These are phyloP conservation scores for Emydoidea blandingii DNA, from an alignment of 2,797 vertebrate species.

Conservation along the genomic window DNA sequence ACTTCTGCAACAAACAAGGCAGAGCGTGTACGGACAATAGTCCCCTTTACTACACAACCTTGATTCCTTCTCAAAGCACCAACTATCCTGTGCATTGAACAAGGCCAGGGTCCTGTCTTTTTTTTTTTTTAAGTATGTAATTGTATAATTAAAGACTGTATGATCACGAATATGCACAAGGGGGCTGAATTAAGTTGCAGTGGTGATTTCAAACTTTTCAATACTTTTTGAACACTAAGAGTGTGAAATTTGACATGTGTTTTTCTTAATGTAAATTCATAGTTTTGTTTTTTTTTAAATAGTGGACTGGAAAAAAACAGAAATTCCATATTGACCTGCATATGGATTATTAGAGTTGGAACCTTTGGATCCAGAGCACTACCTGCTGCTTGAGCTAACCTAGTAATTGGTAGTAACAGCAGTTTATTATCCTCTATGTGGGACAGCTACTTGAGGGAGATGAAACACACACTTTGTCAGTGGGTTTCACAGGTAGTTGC, in stretches of 20 bases:
- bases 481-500: not conserved
- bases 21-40: not conserved
- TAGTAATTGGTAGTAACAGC: not conserved
- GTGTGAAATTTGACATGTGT: no score
- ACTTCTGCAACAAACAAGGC: not conserved
- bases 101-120: not conserved
- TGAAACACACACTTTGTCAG: not conserved
- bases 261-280: not conserved
- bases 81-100: not conserved
- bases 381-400: not conserved
- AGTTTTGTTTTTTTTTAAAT: not conserved
- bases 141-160: not conserved
- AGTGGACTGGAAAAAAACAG: not conserved
- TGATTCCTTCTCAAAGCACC: not conserved
- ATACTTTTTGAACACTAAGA: not conserved
- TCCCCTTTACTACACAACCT: not conserved
- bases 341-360: not conserved
- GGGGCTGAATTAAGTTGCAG: not conserved
- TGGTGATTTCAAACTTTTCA: not conserved
- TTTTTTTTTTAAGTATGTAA: no score
- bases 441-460: not conserved
- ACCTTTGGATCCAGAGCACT: not conserved
- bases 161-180: not conserved
- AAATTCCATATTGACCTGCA: not conserved
- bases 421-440: rapidly evolving